phyloP scores from a whole-genome alignment of 2,797 vertebrate genomes.

The Hafferia zeledoni region DNA sequence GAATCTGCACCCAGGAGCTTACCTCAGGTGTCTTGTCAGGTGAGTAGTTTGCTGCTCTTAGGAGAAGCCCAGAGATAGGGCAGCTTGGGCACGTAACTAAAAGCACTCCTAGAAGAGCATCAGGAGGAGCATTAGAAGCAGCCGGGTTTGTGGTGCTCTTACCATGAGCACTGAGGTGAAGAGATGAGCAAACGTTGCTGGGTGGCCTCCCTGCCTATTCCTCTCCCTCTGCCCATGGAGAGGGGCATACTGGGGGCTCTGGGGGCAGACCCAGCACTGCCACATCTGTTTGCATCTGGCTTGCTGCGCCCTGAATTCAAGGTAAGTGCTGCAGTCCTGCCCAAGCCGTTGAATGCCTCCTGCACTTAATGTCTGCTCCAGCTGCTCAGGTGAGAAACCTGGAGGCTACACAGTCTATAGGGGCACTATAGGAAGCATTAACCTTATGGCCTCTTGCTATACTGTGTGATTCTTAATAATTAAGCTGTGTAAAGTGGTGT shows the following conservation, averaged over 20 bases:
- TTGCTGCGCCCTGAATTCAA: neutral
- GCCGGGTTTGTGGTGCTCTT: fast-evolving
- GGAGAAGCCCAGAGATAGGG: neutral
- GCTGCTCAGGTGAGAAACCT: neutral
- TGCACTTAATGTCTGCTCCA: neutral
- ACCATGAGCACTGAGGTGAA: neutral
- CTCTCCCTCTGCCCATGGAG: neutral
- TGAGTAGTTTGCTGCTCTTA: neutral
- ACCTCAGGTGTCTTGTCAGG: neutral
- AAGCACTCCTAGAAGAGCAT: neutral
- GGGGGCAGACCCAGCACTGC: neutral
- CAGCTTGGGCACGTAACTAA: neutral
- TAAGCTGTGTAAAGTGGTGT: neutral
- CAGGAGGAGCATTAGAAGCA: neutral
- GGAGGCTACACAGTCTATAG: neutral
- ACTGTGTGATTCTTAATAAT: neutral
- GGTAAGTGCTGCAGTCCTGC: neutral
- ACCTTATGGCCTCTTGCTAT: neutral
- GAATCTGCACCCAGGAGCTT: neutral
- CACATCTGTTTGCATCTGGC: neutral
- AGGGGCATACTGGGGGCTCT: neutral
- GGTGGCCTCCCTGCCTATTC: neutral
- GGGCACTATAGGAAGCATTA: neutral
- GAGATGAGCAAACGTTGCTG: neutral
- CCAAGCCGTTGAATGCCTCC: neutral